Evolutionary conservation across 2,797 vertebrate species (phyloP).

Genomic region (Cyprinella venusta): DNA sequence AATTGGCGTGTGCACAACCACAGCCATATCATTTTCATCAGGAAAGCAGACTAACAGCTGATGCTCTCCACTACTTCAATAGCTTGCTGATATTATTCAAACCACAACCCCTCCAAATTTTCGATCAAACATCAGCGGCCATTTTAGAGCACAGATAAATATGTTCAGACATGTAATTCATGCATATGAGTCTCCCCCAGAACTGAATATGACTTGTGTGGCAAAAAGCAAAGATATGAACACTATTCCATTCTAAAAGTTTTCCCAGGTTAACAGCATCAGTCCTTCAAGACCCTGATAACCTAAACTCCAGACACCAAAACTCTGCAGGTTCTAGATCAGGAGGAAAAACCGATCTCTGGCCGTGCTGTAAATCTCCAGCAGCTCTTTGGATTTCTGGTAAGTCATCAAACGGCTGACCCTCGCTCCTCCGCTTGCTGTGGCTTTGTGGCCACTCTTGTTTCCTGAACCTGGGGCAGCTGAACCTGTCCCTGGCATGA

Average conservation of each 20-base stretch:
- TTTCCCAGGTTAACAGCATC: neutral
- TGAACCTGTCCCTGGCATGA: constrained; percentile 80
- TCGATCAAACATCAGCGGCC: neutral
- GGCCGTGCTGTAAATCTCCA: constrained; percentile 40
- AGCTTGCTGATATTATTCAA: constrained; percentile 22
- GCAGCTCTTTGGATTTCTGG: constrained; percentile 47
- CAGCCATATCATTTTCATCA: constrained; percentile 32
- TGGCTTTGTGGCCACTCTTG: constrained; percentile 57
- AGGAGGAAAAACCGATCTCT: constrained; percentile 31
- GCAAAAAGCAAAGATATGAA: neutral
- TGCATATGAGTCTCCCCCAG: neutral
- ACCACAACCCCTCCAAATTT: constrained; percentile 4
- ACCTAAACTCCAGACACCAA: neutral
- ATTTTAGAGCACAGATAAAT: constrained; percentile 8
- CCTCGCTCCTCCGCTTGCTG: constrained; percentile 51
- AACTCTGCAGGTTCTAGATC: constrained; percentile 18
- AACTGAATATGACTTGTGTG: neutral
- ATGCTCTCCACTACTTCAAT: constrained; percentile 27
- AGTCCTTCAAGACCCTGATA: neutral
- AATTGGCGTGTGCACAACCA: constrained; percentile 40
- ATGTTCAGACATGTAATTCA: neutral
- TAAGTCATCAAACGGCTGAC: constrained; percentile 55
- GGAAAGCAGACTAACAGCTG: constrained; percentile 10
- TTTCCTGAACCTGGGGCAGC: constrained; percentile 73
- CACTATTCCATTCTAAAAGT: neutral